Base-by-base conservation (phyloP, 2,113 vertebrate genomes). In the Smithornis capensis region DNA sequence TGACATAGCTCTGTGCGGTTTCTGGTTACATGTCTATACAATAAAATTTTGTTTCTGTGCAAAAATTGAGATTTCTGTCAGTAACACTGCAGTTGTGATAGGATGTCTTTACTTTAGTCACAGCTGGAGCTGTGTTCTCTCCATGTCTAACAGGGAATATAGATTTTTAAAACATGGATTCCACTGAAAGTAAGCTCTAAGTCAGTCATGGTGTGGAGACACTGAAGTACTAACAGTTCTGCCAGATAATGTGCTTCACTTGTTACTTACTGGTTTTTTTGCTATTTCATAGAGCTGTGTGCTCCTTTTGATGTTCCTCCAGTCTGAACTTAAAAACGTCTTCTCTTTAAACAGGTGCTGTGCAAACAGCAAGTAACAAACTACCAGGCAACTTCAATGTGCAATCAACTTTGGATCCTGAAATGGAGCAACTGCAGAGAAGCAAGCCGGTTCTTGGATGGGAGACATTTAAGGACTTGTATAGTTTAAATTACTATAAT, bases 311-410 rank as follows among this genome's bases (percentile, higher is more conserved):
- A 15, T 82, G 62, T 2, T 70, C 10, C 10, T 44, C 7, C n/a
- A 21, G 8, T 15, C 42, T 76, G 47, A 92, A 64, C 31, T 80
- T 62, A 65, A 85, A 28, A 47, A 29, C 40, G 5, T 74, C 49
- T 88, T 79, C n/a, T 91, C 62, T 94, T 93, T 69, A 68, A 90
- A 80, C 96, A 99, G 98, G 98, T 91, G 75, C 94, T n/a, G 65
- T 94, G 42, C 89, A 76, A 77, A 92, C 96, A 74, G 90, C 70
- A 74, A 95, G 74, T 65, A 88, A 94, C 80, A 94, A 91, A 35
- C 96, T 96, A 10, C 70, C 91, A n/a, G 87, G 94, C 35, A 94
- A 79, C 47, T 68, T 96, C 17, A 97, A 97, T 84, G 70, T 89
- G 33, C 94, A 77, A 24, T 63, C 88, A 31, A 7, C 92, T 86